phyloP scores from a whole-genome alignment of 2,113 vertebrate species.

The Grantiella picta region DNA sequence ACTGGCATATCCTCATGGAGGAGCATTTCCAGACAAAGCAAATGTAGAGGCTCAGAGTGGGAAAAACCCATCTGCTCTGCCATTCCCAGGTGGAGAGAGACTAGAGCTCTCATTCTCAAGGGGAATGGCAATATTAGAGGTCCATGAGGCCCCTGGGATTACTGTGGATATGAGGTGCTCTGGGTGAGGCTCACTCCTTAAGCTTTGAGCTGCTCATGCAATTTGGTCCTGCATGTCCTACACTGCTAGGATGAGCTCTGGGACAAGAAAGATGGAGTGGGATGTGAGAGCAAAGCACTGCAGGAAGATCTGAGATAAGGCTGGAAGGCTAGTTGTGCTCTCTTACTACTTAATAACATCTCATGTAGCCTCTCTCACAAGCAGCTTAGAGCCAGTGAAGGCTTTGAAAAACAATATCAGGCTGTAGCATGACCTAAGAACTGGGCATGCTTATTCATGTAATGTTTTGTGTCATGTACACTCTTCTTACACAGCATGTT shows the following conservation, averaged over 20 bases:
- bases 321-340: not conserved
- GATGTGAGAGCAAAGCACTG: not conserved
- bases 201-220: not conserved
- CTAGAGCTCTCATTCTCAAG: not conserved
- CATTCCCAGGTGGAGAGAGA: not conserved
- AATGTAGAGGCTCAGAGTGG: not conserved
- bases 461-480: not conserved
- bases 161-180: not conserved
- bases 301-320: not conserved
- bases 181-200: not conserved
- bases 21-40: not conserved
- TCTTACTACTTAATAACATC: not conserved
- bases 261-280: not conserved
- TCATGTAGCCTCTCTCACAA: not conserved
- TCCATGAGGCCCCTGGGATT: not conserved
- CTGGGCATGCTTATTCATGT: not conserved
- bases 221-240: not conserved
- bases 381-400: not conserved
- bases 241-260: not conserved
- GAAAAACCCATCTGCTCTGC: accelerated
- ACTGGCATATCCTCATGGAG: not conserved
- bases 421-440: not conserved
- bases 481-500: not conserved
- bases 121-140: not conserved
- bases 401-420: not conserved